phyloP scores from a whole-genome alignment of 2,888 invertebrate species.

The Liodrosophila aerea region DNA sequence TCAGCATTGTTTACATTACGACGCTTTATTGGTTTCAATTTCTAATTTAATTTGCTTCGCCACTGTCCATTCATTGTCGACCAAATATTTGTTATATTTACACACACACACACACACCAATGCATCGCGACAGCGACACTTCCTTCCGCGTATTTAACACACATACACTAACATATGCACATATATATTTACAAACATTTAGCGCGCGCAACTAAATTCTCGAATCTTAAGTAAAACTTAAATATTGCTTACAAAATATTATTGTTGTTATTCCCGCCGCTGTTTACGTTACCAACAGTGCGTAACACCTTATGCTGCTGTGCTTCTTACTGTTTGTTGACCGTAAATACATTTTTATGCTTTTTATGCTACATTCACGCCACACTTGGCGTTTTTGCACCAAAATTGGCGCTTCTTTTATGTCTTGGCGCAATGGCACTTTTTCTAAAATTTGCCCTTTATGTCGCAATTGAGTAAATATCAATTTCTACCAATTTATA shows the following conservation, averaged over 20 bases:
- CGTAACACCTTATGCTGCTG: conserved; percentile 31
- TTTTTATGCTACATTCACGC: conserved; percentile 53
- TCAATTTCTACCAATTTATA: no score
- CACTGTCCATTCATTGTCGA: no score
- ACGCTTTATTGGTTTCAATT: conserved; percentile 14
- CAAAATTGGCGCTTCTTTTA: no score
- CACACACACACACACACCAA: conserved; percentile 5
- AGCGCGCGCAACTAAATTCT: conserved; percentile 47
- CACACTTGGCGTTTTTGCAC: no score
- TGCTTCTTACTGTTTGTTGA: conserved; percentile 41
- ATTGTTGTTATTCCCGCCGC: conserved; percentile 8
- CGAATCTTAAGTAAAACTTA: not conserved
- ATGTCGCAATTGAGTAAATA: no score
- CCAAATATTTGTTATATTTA: conserved; percentile 22
- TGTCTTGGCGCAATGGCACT: no score
- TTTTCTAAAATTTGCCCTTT: no score
- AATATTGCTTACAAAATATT: conserved; percentile 30
- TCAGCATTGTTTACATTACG: conserved; percentile 33
- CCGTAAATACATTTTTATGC: conserved; percentile 56
- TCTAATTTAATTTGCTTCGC: conserved; percentile 44
- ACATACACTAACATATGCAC: conserved; percentile 6
- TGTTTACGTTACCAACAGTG: conserved; percentile 1
- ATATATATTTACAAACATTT: conserved; percentile 4
- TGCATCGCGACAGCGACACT: conserved; percentile 9
- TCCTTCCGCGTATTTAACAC: conserved; percentile 19